Evolutionary conservation across 2,113 vertebrate genomes (phyloP).

Genomic region (Parotia lawesii): DNA sequence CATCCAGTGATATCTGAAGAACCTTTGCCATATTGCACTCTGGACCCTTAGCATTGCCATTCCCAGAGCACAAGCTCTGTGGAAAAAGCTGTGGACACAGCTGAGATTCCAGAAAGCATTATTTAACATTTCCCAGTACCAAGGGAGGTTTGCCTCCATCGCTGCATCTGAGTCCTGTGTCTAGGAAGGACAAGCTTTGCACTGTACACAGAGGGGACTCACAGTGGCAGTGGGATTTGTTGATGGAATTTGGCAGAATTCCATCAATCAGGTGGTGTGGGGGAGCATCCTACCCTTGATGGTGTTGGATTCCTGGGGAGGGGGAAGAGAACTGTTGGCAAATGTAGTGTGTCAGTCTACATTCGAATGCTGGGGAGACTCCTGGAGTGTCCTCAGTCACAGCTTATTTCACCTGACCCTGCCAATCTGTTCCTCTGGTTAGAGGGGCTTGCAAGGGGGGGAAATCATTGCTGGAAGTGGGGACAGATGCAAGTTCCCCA

Average conservation of each 20-base stretch:
- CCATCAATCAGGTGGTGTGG: not conserved
- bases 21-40: conserved; percentile 33
- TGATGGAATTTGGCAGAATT: not conserved
- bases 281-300: not conserved
- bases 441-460: not conserved
- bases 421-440: not conserved
- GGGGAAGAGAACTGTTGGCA: not conserved
- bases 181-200: not conserved
- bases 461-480: not conserved
- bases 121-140: conserved; percentile 6
- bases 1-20: not conserved
- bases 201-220: not conserved
- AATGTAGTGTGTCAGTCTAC: accelerated
- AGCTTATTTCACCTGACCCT: not conserved
- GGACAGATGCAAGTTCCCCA: not conserved
- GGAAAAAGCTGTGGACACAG: not conserved
- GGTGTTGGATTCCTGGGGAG: not conserved
- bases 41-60: not conserved
- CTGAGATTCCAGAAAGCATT: not conserved
- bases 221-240: not conserved
- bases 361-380: not conserved
- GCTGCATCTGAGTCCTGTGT: not conserved
- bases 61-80: not conserved
- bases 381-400: not conserved
- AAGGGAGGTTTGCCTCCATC: not conserved